Base-by-base conservation (phyloP, 2,888 invertebrate genomes). In the Trisateles emortualis region DNA sequence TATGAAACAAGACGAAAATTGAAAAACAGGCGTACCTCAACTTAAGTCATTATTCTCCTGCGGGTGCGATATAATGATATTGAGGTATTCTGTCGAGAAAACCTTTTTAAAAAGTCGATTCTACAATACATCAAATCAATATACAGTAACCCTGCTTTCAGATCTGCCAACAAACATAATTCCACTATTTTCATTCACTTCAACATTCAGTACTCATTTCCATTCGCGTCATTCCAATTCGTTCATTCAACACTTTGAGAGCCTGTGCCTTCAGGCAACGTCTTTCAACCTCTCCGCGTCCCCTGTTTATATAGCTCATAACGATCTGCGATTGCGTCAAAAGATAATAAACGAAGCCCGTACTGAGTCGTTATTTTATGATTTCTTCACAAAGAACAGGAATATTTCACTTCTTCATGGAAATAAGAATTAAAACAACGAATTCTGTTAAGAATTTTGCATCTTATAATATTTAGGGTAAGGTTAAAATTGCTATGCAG, bases 311-410 rank as follows among this genome's bases (percentile, higher is more conserved):
- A 49, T 19, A 55, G 49, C 36, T 36, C 10, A 22, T 64, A 68
- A 67, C 61, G 57, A 64, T 55, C 54, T 52, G 38, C 36, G 45
- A 68, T 58, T 49, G 48, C 49, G 54, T 62, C 26, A 44, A 59
- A 54, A 47, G 52, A 67, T 67, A 61, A 61, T 54, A 66, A 46
- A 64, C 40, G 47, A 35, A 40, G 32, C 32, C 32, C 10, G 33
- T 33, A 33, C n/a, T 5, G 22, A 36, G 29, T 36, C 41, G 8
- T 44, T 64, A 48, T 53, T 50, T 13, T 41, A 50, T 47, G 44
- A 33, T 59, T 46, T 38, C 44, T 24, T 24, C 32, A 44, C 35
- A 36, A 36, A 36, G 36, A 10, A 33, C 33, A 4, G 36, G 16
- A 35, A 35, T 3, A 36, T 10, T 19, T 2, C n/a, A 1, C 26